Evolutionary conservation across 2,888 invertebrate species (phyloP), one percentile per base, ranked within the genome.

Genomic region (Adelphocoris suturalis): DNA sequence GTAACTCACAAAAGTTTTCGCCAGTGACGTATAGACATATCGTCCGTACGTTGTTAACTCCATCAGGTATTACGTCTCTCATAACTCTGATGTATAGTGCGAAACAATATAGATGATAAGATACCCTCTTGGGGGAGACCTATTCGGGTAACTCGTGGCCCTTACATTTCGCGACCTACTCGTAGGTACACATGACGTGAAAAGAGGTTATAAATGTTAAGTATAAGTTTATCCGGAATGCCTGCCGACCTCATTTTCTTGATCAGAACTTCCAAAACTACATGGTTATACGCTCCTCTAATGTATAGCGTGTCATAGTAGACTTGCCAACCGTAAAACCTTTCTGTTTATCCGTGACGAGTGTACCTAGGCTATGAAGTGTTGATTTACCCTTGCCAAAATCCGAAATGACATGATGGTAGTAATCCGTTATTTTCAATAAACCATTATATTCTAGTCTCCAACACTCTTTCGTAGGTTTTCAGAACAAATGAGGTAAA

Each of bases 371-470:
- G 16, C 16, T 16, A 16, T 57, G 57, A 14, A 57, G 57, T 9
- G 57, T 57, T 14, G 57, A 57, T 16, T 16, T 57, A 13, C 57
- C 57, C 16, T 57, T 57, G n/a, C 57, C 57, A 14, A 16, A 80
- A 80, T 5, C 80, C 80, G 37, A 13, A 80, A 23, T 80, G 80
- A 23, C 16, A 37, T 23, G 11, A 7, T 16, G 80, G 80, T 37
- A 80, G 27, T 48, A 23, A 27, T 48, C 16, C 9, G 11, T 82
- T 7, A 23, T 19, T 2, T 19, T 61, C 61, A 19, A 61, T 23
- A 23, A 61, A 61, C 61, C 61, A 61, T 23, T 61, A 48, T n/a
- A 82, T 19, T n/a, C 82, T 23, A 46, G 13, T 52, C 23, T 82
- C 27, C 14, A 82, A 46, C 5, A 13, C 37, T 76, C 76, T 5